Evolutionary conservation across 2,888 invertebrate species (phyloP), one percentile per base, ranked within the genome.

Genomic region (Harpagoxenus sublaevis): DNA sequence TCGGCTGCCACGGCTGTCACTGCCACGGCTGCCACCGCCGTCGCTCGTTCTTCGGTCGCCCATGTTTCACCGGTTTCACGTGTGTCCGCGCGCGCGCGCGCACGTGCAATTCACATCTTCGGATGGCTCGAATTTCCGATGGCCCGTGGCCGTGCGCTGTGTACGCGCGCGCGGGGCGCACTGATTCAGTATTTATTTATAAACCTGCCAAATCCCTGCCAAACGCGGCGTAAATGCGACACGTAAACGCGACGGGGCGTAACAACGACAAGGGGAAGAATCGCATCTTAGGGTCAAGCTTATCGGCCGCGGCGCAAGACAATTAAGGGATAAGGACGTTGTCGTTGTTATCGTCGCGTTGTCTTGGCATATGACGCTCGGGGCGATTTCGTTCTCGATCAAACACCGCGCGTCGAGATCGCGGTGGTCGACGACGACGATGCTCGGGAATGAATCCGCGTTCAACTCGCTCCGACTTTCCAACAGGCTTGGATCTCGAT

Each of bases 121-220:
- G 18, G 42, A 74, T 85, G 85, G 90, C 91, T 93, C 92, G 88
- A 89, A 88, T 93, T 93, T 93, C 93, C 63, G 83, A 28, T 35
- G 42, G 48, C 65, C 35, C 35, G 35, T 6, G 42, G 23, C 23
- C 51, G 15, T 18, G 23, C 9, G 23, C 48, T 35, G 35, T 6
- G 35, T 6, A 6, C 66, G 15, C 71, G 48, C 82, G 57, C 68
- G 51, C 90, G 88, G 90, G 92, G 92, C 92, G 92, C 92, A 93
- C 93, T 93, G 94, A 94, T 92, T 94, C 94, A 93, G 91, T 92
- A 93, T 92, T 94, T 94, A 94, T 94, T 94, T 94, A 94, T 94
- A 94, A 93, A 92, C 90, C 90, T 89, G 92, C 91, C 92, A 92
- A 91, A 92, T 89, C 92, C 89, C 89, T 92, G 94, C 94, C 93